phyloP scores from a whole-genome alignment of 2,888 invertebrate species.

The Acronicta alni region DNA sequence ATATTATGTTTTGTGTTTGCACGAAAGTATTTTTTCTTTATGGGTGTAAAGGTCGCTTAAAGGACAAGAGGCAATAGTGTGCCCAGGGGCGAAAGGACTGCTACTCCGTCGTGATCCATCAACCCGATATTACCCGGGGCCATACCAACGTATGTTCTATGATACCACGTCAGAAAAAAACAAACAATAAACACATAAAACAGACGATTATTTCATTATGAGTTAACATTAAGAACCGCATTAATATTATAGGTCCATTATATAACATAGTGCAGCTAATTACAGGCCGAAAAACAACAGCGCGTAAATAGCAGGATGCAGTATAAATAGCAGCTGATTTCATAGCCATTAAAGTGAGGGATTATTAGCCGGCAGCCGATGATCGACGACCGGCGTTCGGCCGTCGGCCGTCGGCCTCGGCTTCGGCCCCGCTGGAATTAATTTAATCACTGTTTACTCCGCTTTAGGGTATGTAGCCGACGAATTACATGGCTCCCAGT shows the following conservation, averaged over 20 bases:
- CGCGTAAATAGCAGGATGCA: constrained; percentile 44
- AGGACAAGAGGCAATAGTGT: constrained; percentile 21
- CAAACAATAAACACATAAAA: constrained; percentile 32
- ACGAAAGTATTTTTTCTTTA: constrained; percentile 26
- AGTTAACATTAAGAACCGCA: constrained; percentile 13
- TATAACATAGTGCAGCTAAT: constrained; percentile 46
- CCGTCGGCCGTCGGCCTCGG: constrained; percentile 55
- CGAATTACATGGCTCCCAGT: constrained; percentile 44
- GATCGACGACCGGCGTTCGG: constrained; percentile 56
- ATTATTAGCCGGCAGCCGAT: constrained; percentile 61
- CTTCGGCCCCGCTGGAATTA: constrained; percentile 51
- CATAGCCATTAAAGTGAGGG: constrained; percentile 70
- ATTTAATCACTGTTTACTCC: constrained; percentile 57
- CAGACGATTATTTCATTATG: constrained; percentile 34
- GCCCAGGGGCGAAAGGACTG: constrained; percentile 31
- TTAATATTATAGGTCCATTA: constrained; percentile 34
- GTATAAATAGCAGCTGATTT: constrained; percentile 71
- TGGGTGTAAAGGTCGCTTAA: constrained; percentile 23
- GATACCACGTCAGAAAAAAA: constrained; percentile 20
- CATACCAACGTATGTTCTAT: constrained; percentile 3
- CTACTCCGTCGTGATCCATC: constrained; percentile 45
- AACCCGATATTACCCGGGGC: constrained; percentile 38
- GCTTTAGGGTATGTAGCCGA: constrained; percentile 36
- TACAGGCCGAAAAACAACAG: constrained; percentile 44
- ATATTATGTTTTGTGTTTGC: no score